Evolutionary conservation across 2,797 vertebrate species (phyloP).

Genomic region (Erithacus rubecula): DNA sequence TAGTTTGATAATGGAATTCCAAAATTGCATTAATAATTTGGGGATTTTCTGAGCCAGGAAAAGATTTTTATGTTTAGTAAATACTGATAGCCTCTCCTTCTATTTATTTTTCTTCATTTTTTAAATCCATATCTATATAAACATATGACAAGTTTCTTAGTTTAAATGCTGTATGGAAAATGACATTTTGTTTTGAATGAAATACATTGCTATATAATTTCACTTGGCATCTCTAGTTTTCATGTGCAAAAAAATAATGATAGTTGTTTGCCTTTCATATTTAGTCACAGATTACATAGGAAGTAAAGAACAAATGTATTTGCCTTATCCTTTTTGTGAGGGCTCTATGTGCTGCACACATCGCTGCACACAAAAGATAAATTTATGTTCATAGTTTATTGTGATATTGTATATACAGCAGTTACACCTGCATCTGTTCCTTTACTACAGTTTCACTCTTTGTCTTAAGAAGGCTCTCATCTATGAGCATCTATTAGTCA

Average conservation of each 20-base stretch:
- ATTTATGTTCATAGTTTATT: background rate
- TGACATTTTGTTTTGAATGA: background rate
- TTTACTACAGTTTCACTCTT: background rate
- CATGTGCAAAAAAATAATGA: background rate
- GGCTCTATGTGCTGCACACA: background rate
- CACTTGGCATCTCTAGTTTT: background rate
- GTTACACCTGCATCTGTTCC: background rate
- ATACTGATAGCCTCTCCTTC: background rate
- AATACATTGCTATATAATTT: background rate
- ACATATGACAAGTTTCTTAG: background rate
- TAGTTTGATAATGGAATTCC: background rate
- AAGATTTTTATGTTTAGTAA: background rate
- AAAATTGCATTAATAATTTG: background rate
- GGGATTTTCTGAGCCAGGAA: background rate
- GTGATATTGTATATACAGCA: background rate
- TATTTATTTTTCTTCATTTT: background rate
- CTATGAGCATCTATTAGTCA: background rate
- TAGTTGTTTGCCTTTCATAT: background rate
- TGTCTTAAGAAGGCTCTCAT: background rate
- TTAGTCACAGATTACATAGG: background rate
- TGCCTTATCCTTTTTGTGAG: background rate
- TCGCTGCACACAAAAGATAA: background rate
- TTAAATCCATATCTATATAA: background rate
- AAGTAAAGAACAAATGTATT: background rate
- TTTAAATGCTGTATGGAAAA: background rate